Base-by-base conservation (phyloP, 2,797 vertebrate species). In the Meriones psammophilus region DNA sequence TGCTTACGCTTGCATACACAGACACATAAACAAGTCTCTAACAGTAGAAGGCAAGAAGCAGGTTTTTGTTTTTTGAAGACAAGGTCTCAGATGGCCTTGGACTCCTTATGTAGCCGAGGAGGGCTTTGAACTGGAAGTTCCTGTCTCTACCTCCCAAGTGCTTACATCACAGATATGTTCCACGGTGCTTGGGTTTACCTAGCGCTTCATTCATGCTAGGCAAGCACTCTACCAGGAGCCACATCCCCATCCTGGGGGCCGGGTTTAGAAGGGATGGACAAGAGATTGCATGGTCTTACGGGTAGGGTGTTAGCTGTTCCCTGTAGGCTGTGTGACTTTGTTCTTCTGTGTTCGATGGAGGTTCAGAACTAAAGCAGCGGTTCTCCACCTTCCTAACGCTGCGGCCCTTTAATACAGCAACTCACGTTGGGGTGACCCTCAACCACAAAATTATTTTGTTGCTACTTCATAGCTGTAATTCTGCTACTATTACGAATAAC, bases 231-330 rank as follows among this genome's bases (percentile, higher is more conserved):
- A 22, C 71, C 36, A 39, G 36, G 33, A n/a, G 36, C 22, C 9
- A 0, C 36, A 42, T 0, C 10, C 0, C 1, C 22, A 42, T 4
- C 10, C 0, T 14, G 50, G 77, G 24, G 60, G 89, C 62, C 5
- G 18, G n/a, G 17, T 26, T 80, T 78, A 58, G 81, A 74, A 92
- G 60, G 66, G 81, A 80, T 26, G 12, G 9, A 6, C 4, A 42
- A 30, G 42, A 66, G 66, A 20, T 28, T 39, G 14, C 39, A 8
- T 50, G 83, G 14, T 0, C 36, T 73, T 9, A 24, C 6, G 28
- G 26, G 17, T 1, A 24, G 18, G 8, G n/a, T 24, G 0, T 46
- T 39, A 73, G 5, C 46, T 50, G 46, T 50, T 28, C 28, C 15
- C 71, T 54, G 42, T 74, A 56, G 54, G 8, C 28, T 76, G 22